Evolutionary conservation across 2,888 invertebrate species (phyloP).

Genomic region (Hypselothyrea guttata): DNA sequence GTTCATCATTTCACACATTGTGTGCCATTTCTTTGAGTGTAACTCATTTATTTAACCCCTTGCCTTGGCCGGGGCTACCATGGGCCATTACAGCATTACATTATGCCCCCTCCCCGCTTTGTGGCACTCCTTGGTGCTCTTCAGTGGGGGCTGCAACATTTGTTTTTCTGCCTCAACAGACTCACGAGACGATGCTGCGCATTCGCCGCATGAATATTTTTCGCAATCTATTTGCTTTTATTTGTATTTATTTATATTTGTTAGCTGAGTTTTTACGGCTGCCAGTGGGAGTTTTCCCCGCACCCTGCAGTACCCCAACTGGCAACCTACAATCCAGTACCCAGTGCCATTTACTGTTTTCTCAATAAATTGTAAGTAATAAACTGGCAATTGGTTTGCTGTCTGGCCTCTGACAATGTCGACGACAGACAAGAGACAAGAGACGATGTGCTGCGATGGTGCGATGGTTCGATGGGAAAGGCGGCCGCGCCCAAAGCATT

Average conservation of each 20-base stretch:
- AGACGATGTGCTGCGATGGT: constrained; percentile 1
- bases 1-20: neutral
- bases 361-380: constrained; percentile 74
- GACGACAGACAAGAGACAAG: neutral
- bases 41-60: constrained; percentile 55
- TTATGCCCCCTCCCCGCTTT: neutral
- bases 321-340: neutral
- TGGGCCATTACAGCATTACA: constrained; percentile 37
- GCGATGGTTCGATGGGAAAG: constrained; percentile 33
- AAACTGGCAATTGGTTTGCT: constrained; percentile 75
- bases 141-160: constrained; percentile 45
- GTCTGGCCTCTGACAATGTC: constrained; percentile 58
- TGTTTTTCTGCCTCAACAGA: constrained; percentile 54
- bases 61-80: constrained; percentile 31
- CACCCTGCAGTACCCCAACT: neutral
- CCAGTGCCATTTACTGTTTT: constrained; percentile 51
- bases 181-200: constrained; percentile 36
- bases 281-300: constrained; percentile 25
- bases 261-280: constrained; percentile 64
- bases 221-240: constrained; percentile 65
- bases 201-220: constrained; percentile 61
- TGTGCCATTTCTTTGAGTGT: constrained; percentile 36
- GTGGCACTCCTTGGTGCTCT: constrained; percentile 1
- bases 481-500: constrained; percentile 63
- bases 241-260: constrained; percentile 66